Evolutionary conservation across 1,140 invertebrate genomes (phyloP), one percentile per base, ranked within the genome.

Genomic region (Pararge aegeria): DNA sequence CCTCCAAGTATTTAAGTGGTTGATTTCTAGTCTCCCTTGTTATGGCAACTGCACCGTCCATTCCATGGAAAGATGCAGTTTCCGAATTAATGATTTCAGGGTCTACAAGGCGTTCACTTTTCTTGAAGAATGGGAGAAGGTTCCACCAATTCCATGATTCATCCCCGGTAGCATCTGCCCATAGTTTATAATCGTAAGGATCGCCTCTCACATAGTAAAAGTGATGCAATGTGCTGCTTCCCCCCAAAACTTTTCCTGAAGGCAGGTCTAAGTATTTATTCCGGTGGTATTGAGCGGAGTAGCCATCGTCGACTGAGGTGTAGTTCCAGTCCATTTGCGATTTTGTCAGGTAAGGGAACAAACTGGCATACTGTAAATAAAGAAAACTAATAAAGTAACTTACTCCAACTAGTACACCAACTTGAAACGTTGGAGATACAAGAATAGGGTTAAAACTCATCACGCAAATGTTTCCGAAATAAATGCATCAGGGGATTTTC

Each of bases 111-210:
- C 56, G 34, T 65, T 78, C 73, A 30, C 61, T 72, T 56, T 74
- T 78, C 12, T 57, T 67, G 18, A 74, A 71, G 30, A 72, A 76
- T 70, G 55, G 54, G 0, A 74, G 70, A 2, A 94, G 90, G 16
- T 95, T 93, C 1, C 94, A 91, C 80, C 94, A 97, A 6, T 92
- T 92, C 96, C 96, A 98, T 0, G 59, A 49, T 0, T 37, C 6
- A 29, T 74, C 94, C 93, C 0, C 84, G 75, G 67, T 95, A 95
- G 0, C 54, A 90, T 57, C 21, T 53, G 70, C 76, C 89, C 75
- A 81, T 93, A 93, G 94, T 9, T 91, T 69, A 73, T 95, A 94
- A 68, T 94, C 66, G 0, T 50, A 13, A 0, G 61, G 58, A 58
- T 92, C 90, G 2, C 94, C 94, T 51, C 94, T 87, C 0, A 92